A percentile compares a stretch with the other conserved stretches of the same genome.
Conservation (phyloP, 2,113 vertebrate genomes). For the Gambusia holbrooki region DNA sequence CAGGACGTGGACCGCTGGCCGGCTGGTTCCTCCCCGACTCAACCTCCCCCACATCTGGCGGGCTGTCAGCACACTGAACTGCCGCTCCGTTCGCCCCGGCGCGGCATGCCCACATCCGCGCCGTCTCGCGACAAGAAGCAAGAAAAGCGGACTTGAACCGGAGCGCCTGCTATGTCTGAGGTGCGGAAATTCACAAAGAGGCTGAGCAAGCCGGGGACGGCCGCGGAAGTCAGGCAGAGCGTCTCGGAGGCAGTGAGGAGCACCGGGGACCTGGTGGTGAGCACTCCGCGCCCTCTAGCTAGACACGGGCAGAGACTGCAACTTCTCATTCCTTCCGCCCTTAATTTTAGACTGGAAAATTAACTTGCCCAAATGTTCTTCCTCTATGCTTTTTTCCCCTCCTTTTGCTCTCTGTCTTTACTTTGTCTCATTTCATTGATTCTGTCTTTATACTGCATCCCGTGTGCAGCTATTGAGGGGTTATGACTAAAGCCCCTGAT, state of each 20-base stretch:
- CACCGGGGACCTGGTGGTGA: conserved; percentile 84
- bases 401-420: neutral
- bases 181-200: conserved; percentile 90
- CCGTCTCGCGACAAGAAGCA: neutral
- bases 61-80: conserved; percentile 19
- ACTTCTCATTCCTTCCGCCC: neutral
- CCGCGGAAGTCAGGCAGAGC: conserved; percentile 90
- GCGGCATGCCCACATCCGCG: conserved; percentile 57
- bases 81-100: conserved; percentile 17
- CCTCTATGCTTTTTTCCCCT: too few species aligned
- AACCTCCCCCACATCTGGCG: conserved; percentile 1
- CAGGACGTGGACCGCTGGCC: conserved; percentile 62
- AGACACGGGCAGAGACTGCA: too few species aligned
- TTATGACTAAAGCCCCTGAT: neutral
- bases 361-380: neutral
- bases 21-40: conserved; percentile 28
- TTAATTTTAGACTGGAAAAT: neutral
- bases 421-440: too few species aligned
- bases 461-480: too few species aligned
- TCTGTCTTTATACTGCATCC: too few species aligned
- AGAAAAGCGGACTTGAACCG: conserved; percentile 24
- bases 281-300: conserved; percentile 41
- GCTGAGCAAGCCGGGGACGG: conserved; percentile 90
- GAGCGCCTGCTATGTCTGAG: conserved; percentile 81
- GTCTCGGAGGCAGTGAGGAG: conserved; percentile 88